These are phyloP conservation scores for Falco peregrinus DNA, from an alignment of 2,797 vertebrate species.

Conservation along the genomic window DNA sequence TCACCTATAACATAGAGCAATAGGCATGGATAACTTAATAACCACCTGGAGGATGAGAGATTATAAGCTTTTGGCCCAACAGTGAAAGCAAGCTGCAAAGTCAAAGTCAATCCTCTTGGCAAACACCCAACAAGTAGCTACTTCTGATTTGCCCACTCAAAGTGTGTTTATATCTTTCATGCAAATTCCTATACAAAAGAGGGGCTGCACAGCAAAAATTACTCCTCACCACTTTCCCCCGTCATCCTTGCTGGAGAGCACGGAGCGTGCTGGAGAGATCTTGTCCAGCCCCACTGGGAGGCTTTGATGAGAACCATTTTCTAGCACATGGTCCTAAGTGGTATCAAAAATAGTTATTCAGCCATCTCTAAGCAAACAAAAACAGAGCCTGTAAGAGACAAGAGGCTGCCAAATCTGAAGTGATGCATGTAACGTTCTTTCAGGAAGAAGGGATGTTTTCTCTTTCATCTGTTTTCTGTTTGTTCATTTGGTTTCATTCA, in stretches of 20 bases:
- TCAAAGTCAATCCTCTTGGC: neutral
- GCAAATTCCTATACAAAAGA: constrained; percentile 51
- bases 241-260: neutral
- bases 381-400: constrained; percentile 56
- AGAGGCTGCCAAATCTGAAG: constrained; percentile 65
- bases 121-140: constrained; percentile 27
- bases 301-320: constrained; percentile 19
- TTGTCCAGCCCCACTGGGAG: constrained; percentile 24
- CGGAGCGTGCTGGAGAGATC: neutral
- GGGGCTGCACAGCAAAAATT: constrained; percentile 11
- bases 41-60: neutral
- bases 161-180: constrained; percentile 7
- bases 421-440: constrained; percentile 59
- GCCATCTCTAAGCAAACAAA: constrained; percentile 62
- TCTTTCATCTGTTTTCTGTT: constrained; percentile 59
- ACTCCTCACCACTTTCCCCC: neutral
- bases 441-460: constrained; percentile 33
- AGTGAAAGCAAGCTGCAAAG: constrained; percentile 12
- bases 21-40: neutral
- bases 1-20: neutral
- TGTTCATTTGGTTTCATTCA: constrained; percentile 39
- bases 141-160: neutral
- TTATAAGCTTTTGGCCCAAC: neutral
- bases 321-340: constrained; percentile 44
- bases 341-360: constrained; percentile 65